These are phyloP conservation scores for Drosophila parvula DNA, from an alignment of 1,140 invertebrate species.

Conservation along the genomic window DNA sequence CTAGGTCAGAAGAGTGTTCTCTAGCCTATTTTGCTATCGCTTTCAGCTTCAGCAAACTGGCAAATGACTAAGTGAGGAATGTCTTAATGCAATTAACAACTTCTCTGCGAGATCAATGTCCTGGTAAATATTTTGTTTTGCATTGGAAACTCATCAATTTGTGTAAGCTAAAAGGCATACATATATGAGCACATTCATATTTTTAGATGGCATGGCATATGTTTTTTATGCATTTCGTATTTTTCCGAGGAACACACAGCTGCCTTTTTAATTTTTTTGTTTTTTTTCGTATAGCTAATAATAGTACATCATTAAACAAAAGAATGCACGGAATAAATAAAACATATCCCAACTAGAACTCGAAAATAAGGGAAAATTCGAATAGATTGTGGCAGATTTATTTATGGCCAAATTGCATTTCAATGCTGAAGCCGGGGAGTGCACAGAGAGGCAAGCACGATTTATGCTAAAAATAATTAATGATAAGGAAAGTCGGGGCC, in stretches of 20 bases:
- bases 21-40: constrained; percentile 27
- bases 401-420: constrained; percentile 21
- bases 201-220: constrained; percentile 63
- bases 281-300: constrained; percentile 42
- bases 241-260: constrained; percentile 56
- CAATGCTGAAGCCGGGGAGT: neutral
- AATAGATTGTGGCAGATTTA: constrained; percentile 8
- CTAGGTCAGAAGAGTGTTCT: constrained; percentile 45
- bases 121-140: constrained; percentile 14
- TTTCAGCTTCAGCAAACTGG: constrained; percentile 18
- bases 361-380: constrained; percentile 4
- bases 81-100: constrained; percentile 29
- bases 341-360: constrained; percentile 24
- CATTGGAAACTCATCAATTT: constrained; percentile 11
- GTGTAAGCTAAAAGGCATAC: constrained; percentile 24
- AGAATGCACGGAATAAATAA: constrained; percentile 48
- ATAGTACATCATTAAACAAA: constrained; percentile 59
- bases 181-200: constrained; percentile 65
- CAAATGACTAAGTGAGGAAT: constrained; percentile 23
- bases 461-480: constrained; percentile 51
- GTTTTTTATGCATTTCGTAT: constrained; percentile 50
- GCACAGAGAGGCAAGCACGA: constrained; percentile 12
- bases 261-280: constrained; percentile 43
- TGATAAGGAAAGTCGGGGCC: constrained; percentile 45
- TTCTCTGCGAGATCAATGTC: constrained; percentile 33